Base-by-base conservation (phyloP, 2,797 vertebrate genomes). In the Allobates femoralis region DNA sequence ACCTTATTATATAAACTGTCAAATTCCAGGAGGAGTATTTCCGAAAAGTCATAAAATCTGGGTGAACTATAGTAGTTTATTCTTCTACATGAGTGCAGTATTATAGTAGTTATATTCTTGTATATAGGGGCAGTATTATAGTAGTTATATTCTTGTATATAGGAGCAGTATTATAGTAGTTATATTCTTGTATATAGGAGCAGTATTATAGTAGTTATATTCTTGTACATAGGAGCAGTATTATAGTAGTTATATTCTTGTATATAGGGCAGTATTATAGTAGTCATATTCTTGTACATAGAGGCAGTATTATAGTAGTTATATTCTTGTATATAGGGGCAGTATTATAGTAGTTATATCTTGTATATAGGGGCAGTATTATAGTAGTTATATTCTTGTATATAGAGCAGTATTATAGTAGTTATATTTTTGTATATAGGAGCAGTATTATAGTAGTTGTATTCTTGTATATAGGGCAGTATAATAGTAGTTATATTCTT, bases 51-150 rank as follows among this genome's bases (percentile, higher is more conserved):
- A 26, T 2, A 62, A 12, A 64, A n/a, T n/a, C n/a, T n/a, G n/a
- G n/a, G n/a, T n/a, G n/a, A n/a, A n/a, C n/a, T n/a, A n/a, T n/a
- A n/a, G n/a, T n/a, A n/a, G n/a, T n/a, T n/a, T n/a, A n/a, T n/a
- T n/a, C 32, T 23, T 69, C 30, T 69, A 69, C 18, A 69, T 69
- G 37, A 32, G 66, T 1, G 66, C 66, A 37, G 66, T 69, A 69
- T 69, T 69, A 69, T 69, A 69, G 19, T 69, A 69, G 66, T 69
- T 69, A 69, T 69, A 69, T 69, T 69, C 66, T 37, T 69, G 64
- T 67, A 67, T 19, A 67, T 66, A 66, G 62, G 62, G 60, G 62
- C 62, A 66, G 62, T 66, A 66, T 30, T 66, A 66, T 66, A 66
- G 62, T 66, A 66, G 62, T 66, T 66, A 66, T 67, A 67, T 67